Evolutionary conservation across 2,797 vertebrate genomes (phyloP), one percentile per base, ranked within the genome.

Genomic region (Staurois parvus): DNA sequence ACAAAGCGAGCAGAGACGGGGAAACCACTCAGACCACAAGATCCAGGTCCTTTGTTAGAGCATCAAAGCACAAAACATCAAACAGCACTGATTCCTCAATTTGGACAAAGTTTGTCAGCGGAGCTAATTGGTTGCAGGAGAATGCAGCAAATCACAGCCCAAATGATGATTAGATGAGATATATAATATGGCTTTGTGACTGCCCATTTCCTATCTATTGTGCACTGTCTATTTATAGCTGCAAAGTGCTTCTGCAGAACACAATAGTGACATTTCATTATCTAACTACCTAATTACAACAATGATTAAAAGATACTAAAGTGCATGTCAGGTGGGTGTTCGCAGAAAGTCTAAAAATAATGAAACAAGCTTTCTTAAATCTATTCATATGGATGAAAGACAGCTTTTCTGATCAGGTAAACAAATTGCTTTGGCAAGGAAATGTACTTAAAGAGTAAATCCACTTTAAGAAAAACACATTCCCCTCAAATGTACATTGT

Each of bases 91-190:
- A 86, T 79, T 83, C 73, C 80, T 74, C 75, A 78, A 52, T 79
- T 79, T 79, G 68, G 85, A 66, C 75, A 77, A 56, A 66, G 85
- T 67, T 83, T 79, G 85, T 86, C 85, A 86, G 85, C 80, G 78
- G 11, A 68, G 80, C 85, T 86, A 86, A 86, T 86, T 86, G 67
- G 85, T 79, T 86, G 80, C 85, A 86, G 85, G 79, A 52, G 72
- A 78, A 76, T 37, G 74, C 19, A 77, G 66, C 79, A 81, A 76
- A 75, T 85, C 73, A 76, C 64, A 62, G 72, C 17, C 77, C 77
- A 56, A 86, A 86, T 70, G 32, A 77, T 72, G 78, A 82, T 81
- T 72, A 81, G 73, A 76, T 81, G 79, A 77, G 73, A 77, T 82
- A 26, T 34, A 66, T 2, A 77, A 76, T 82, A 72, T 66, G 69